Evolutionary conservation across 1,140 invertebrate genomes (phyloP).

Genomic region (Eufriesea mexicana): DNA sequence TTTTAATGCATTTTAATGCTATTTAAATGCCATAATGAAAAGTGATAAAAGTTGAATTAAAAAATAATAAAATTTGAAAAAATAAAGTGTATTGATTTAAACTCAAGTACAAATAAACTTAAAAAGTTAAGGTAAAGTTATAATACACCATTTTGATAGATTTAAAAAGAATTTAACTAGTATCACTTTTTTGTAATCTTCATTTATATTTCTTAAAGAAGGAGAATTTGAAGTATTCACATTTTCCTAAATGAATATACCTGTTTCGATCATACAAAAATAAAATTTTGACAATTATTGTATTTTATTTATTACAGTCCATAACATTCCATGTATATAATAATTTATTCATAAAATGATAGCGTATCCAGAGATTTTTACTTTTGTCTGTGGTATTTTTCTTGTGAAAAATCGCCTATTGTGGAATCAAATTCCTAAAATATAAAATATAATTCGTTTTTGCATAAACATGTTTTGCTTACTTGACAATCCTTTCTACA

Average conservation of each 20-base stretch:
- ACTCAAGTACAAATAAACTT: constrained; percentile 11
- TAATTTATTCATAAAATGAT: constrained; percentile 16
- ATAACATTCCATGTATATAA: constrained; percentile 34
- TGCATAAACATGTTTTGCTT: neutral
- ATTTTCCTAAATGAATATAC: neutral
- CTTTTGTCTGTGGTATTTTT: constrained; percentile 15
- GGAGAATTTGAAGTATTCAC: neutral
- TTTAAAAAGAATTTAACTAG: neutral
- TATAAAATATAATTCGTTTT: constrained; percentile 35
- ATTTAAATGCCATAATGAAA: neutral
- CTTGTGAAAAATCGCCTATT: neutral
- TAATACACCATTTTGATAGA: neutral
- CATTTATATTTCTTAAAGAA: neutral
- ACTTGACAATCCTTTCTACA: neutral
- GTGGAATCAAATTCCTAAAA: constrained; percentile 17
- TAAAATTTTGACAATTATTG: neutral
- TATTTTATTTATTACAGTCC: neutral
- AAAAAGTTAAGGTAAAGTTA: neutral
- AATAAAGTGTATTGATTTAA: constrained; percentile 15
- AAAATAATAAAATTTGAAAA: neutral
- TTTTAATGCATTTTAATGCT: neutral
- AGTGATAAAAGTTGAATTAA: neutral
- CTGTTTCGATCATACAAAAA: neutral
- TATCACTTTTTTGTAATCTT: constrained; percentile 3
- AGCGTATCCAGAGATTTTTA: neutral